Conservation (phyloP, 1,140 invertebrate species). For the Dendroctonus valens region DNA sequence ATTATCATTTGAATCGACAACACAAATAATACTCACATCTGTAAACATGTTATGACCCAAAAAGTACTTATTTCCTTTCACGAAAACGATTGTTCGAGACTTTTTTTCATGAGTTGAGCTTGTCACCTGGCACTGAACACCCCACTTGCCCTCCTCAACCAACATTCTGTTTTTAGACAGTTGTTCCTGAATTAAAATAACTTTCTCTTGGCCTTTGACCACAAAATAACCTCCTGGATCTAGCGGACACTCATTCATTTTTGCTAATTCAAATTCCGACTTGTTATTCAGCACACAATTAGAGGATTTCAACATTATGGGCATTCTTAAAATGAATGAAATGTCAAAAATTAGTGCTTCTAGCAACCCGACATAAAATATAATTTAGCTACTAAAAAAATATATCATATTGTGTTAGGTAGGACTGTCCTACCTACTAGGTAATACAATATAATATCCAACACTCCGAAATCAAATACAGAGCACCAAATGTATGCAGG, state of each 20-base stretch:
- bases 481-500: too few species aligned
- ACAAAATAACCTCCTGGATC: slow-evolving; percentile 99
- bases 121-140: slow-evolving; percentile 90
- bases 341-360: slow-evolving; percentile 31
- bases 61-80: slow-evolving; percentile 89
- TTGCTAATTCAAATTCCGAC: slow-evolving; percentile 83
- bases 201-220: slow-evolving; percentile 84
- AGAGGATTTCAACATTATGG: slow-evolving; percentile 95
- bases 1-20: slow-evolving; percentile 5
- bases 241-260: slow-evolving; percentile 95
- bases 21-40: slow-evolving; percentile 64
- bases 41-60: slow-evolving; percentile 92
- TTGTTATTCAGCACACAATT: slow-evolving; percentile 90
- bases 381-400: too few species aligned
- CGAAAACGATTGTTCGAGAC: slow-evolving; percentile 89
- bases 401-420: too few species aligned
- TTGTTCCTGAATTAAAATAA: slow-evolving; percentile 98
- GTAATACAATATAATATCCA: too few species aligned
- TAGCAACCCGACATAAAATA: too few species aligned
- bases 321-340: slow-evolving; percentile 72
- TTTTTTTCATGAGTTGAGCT: slow-evolving; percentile 97
- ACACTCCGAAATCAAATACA: too few species aligned
- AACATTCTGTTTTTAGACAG: slow-evolving; percentile 96
- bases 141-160: slow-evolving; percentile 88
- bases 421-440: too few species aligned